Evolutionary conservation across 2,797 vertebrate species (phyloP).

Genomic region (Platyrinchus mystaceus): DNA sequence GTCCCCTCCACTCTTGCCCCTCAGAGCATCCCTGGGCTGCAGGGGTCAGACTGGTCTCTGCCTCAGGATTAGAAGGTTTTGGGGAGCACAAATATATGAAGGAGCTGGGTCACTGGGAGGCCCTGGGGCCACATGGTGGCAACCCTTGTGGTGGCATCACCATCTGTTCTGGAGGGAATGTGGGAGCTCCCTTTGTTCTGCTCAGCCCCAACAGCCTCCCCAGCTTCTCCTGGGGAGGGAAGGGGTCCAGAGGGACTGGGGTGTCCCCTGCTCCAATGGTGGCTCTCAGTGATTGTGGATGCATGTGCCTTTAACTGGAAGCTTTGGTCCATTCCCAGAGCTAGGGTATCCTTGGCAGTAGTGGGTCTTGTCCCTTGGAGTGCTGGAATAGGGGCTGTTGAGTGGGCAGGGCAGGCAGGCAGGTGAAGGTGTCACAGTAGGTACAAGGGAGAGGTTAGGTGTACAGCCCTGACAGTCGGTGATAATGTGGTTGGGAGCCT

Average conservation of each 20-base stretch:
- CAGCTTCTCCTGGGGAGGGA: not conserved
- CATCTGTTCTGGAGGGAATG: rapidly evolving
- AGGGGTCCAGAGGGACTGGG: rapidly evolving
- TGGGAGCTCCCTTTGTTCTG: not conserved
- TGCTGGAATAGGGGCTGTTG: not conserved
- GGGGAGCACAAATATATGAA: not conserved
- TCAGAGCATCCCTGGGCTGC: not conserved
- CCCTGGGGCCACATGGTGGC: rapidly evolving
- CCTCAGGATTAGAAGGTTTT: not conserved
- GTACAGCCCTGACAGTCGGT: not conserved
- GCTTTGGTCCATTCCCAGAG: not conserved
- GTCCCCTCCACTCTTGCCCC: too few species aligned
- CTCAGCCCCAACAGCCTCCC: not conserved
- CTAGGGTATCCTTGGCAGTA: not conserved
- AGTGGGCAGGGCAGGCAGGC: not conserved
- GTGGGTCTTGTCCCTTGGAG: not conserved
- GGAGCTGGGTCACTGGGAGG: not conserved
- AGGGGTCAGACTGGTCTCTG: not conserved
- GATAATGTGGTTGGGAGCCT: not conserved
- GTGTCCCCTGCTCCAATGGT: not conserved
- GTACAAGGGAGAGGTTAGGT: not conserved
- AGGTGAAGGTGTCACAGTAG: not conserved
- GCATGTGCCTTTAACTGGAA: not conserved
- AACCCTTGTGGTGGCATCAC: not conserved
- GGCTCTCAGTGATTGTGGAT: not conserved